Evolutionary conservation across 1,140 invertebrate genomes (phyloP).

Genomic region (Idris sp.): DNA sequence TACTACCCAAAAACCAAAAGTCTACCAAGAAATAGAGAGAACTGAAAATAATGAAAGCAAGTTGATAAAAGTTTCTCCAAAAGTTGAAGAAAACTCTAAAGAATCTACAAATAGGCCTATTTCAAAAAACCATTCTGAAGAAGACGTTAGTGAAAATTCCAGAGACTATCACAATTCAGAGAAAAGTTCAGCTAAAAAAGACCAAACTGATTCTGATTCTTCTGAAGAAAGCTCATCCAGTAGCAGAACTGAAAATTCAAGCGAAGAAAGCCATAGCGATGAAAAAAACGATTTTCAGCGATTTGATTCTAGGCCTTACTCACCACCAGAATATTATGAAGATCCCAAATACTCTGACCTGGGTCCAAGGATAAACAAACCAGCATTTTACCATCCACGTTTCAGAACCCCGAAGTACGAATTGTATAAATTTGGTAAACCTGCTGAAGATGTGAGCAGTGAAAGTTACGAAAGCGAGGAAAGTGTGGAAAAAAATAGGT

Average conservation of each 20-base stretch:
- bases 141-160: slow-evolving; percentile 16
- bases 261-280: not conserved
- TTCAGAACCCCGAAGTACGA: slow-evolving; percentile 58
- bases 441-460: slow-evolving; percentile 31
- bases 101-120: no score
- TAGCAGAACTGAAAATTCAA: slow-evolving; percentile 7
- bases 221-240: slow-evolving; percentile 21
- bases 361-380: slow-evolving; percentile 71
- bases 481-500: slow-evolving; percentile 65
- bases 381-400: slow-evolving; percentile 69
- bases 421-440: slow-evolving; percentile 36
- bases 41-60: slow-evolving; percentile 17
- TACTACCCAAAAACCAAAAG: slow-evolving; percentile 9
- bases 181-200: slow-evolving; percentile 14
- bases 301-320: slow-evolving; percentile 65
- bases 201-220: slow-evolving; percentile 16
- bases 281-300: slow-evolving; percentile 38
- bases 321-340: slow-evolving; percentile 69
- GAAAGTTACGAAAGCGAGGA: slow-evolving; percentile 53
- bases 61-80: slow-evolving; percentile 9
- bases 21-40: slow-evolving; percentile 38
- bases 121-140: no score
- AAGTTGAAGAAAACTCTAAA: no score
- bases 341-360: slow-evolving; percentile 68
- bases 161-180: no score